These are phyloP conservation scores for Amblyopsis hoosieri DNA, from an alignment of 2,797 vertebrate species.

Conservation along the genomic window DNA sequence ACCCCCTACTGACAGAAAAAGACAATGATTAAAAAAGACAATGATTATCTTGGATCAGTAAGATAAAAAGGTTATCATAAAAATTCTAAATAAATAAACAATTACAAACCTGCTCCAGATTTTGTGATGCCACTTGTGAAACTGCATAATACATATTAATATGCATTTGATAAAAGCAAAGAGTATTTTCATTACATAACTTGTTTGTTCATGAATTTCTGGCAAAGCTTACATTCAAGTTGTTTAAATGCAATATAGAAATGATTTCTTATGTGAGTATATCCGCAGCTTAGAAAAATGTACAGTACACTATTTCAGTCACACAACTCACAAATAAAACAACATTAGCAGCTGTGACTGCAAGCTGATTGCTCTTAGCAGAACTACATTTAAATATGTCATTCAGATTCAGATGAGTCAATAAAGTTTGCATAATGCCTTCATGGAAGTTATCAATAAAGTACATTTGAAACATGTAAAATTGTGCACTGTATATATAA, in stretches of 20 bases:
- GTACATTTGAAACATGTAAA: no score
- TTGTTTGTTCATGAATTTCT: slow-evolving; percentile 17
- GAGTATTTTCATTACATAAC: background rate
- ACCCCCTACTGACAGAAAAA: slow-evolving; percentile 51
- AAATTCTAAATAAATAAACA: slow-evolving; percentile 52
- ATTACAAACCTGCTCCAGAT: slow-evolving; percentile 67
- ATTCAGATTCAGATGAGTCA: no score
- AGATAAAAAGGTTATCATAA: background rate
- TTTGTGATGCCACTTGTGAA: slow-evolving; percentile 50
- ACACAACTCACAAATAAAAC: no score
- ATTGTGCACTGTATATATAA: no score
- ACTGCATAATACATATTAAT: background rate
- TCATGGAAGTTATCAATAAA: no score
- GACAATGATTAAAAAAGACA: slow-evolving; percentile 41
- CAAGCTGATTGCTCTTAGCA: no score
- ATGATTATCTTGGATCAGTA: slow-evolving; percentile 47
- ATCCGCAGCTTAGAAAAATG: no score
- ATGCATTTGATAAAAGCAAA: slow-evolving; percentile 4
- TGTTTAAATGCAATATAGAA: background rate
- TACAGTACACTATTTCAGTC: no score
- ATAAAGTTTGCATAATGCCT: no score
- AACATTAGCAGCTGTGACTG: no score
- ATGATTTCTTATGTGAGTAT: no score
- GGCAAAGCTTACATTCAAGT: background rate
- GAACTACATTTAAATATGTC: no score